Evolutionary conservation across 2,797 vertebrate genomes (phyloP).

Genomic region (Cuniculus paca): DNA sequence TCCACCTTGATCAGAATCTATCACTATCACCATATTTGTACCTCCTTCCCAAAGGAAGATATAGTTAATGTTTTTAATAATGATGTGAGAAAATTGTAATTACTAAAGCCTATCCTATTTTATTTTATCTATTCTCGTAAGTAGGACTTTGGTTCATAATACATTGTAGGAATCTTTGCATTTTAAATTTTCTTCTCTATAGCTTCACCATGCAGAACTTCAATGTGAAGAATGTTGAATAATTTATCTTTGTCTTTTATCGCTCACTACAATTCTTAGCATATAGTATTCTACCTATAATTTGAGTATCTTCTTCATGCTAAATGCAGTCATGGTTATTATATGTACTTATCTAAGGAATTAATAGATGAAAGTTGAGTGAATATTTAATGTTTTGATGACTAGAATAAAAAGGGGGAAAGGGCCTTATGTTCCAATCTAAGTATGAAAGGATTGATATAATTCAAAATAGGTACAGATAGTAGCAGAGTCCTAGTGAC

Average conservation of each 20-base stretch:
- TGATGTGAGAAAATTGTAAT: background rate
- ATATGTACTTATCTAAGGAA: background rate
- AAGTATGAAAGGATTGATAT: background rate
- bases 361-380: background rate
- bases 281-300: background rate
- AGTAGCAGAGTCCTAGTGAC: background rate
- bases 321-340: background rate
- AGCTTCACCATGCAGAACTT: background rate
- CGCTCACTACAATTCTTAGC: background rate
- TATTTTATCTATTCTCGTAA: background rate
- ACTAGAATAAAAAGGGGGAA: background rate
- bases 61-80: background rate
- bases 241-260: background rate
- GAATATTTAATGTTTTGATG: background rate
- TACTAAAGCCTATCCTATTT: background rate
- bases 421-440: background rate
- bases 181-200: conserved; percentile 16
- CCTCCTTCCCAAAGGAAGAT: background rate
- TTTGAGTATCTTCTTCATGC: background rate
- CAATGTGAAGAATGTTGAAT: background rate
- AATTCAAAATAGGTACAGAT: background rate
- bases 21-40: background rate
- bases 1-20: background rate
- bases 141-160: background rate
- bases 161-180: background rate